Evolutionary conservation across 1,140 invertebrate genomes (phyloP).

Genomic region (Aricia agestis): DNA sequence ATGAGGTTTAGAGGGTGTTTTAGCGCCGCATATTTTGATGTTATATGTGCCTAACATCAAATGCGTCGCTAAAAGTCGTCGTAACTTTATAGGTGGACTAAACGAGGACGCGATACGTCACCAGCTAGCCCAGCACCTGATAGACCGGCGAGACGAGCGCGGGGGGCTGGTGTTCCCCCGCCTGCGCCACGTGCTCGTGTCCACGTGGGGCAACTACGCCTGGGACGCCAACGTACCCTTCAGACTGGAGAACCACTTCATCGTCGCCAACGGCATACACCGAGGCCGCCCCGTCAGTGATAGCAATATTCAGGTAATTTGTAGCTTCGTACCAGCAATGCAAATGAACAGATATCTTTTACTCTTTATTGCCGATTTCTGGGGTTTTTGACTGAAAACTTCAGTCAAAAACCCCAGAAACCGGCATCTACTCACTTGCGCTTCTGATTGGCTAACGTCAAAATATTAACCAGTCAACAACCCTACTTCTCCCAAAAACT

Average conservation of each 20-base stretch:
- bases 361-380: too few species aligned
- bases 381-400: too few species aligned
- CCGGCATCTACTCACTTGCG: too few species aligned
- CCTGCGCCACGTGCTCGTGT: slow-evolving; percentile 77
- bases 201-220: slow-evolving; percentile 82
- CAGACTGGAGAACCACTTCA: slow-evolving; percentile 83
- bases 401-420: too few species aligned
- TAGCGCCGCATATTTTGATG: too few species aligned
- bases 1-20: too few species aligned
- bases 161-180: slow-evolving; percentile 79
- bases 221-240: slow-evolving; percentile 79
- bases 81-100: slow-evolving; percentile 47
- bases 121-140: slow-evolving; percentile 72
- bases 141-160: slow-evolving; percentile 75
- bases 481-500: too few species aligned
- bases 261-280: slow-evolving; percentile 78
- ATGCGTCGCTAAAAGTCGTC: too few species aligned
- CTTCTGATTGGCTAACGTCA: too few species aligned
- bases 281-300: slow-evolving; percentile 82
- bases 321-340: background rate
- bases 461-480: too few species aligned
- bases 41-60: too few species aligned
- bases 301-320: slow-evolving; percentile 82
- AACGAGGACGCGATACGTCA: slow-evolving; percentile 68
- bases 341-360: too few species aligned